Evolutionary conservation across 23 tunicate species (phyloP).

Genomic region (Halocynthia aurantium): DNA sequence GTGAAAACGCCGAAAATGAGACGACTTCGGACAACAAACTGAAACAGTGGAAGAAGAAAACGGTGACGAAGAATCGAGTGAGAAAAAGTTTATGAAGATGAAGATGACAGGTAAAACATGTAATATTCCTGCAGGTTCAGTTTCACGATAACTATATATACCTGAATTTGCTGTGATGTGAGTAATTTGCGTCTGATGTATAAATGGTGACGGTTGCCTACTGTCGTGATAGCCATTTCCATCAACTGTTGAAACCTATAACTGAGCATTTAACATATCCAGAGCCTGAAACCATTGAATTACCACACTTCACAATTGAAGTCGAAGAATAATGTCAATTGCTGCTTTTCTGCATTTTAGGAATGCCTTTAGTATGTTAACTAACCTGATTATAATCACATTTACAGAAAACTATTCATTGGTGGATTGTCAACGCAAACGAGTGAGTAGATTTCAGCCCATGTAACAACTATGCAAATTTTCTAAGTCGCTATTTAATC

Average conservation of each 20-base stretch:
- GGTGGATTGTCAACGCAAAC: conserved; percentile 89
- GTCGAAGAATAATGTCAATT: conserved; percentile 4
- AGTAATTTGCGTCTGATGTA: conserved; percentile 76
- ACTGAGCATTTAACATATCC: conserved; percentile 11
- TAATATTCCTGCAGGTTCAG: neutral
- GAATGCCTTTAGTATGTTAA: neutral
- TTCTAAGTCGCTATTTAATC: too few relatives aligned
- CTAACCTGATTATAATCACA: neutral
- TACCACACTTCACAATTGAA: neutral
- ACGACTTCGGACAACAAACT: neutral
- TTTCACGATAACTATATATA: neutral
- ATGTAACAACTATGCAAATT: too few relatives aligned
- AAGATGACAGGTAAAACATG: conserved; percentile 8
- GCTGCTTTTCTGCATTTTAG: neutral
- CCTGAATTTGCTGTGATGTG: conserved; percentile 43
- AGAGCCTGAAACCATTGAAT: neutral
- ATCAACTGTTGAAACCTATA: conserved; percentile 24
- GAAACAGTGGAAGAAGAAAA: conserved; percentile 14
- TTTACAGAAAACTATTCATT: conserved; percentile 89
- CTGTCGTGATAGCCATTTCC: conserved; percentile 34
- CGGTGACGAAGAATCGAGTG: neutral
- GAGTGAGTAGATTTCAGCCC: conserved; percentile 30
- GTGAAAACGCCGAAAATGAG: too few relatives aligned
- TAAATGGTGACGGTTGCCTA: conserved; percentile 68
- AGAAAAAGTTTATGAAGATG: conserved; percentile 8